Evolutionary conservation across 2,113 vertebrate species (phyloP).

Genomic region (Rhinoderma darwinii): DNA sequence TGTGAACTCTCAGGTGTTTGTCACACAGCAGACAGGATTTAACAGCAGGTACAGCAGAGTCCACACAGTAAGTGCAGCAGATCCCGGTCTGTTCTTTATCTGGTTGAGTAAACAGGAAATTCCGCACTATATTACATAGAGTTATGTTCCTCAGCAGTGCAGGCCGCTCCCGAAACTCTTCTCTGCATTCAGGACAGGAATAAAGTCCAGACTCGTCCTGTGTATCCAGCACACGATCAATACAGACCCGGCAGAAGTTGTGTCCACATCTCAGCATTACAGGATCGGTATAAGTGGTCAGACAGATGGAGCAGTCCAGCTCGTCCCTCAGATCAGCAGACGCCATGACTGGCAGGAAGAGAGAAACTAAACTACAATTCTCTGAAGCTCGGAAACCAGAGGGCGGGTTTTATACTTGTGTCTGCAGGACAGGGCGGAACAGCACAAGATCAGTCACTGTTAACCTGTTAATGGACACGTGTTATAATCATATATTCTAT

Average conservation of each 20-base stretch:
- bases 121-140: too few relatives aligned
- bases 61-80: neutral
- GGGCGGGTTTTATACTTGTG: neutral
- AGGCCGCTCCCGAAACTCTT: neutral
- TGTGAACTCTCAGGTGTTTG: neutral
- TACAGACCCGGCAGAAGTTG: constrained; percentile 15
- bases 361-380: neutral
- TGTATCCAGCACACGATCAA: constrained; percentile 4
- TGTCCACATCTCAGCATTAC: constrained; percentile 29
- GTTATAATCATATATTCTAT: too few relatives aligned
- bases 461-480: neutral
- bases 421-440: neutral
- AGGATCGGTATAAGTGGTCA: neutral
- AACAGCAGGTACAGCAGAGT: neutral
- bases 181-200: constrained; percentile 4
- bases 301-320: constrained; percentile 7
- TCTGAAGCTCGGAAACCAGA: neutral
- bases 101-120: neutral
- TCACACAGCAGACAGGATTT: neutral
- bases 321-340: too few relatives aligned
- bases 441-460: neutral
- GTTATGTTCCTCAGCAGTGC: too few relatives aligned
- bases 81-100: neutral
- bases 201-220: neutral
- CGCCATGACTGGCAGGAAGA: neutral